Evolutionary conservation across 1,140 invertebrate genomes (phyloP).

Genomic region (Megalopta genalis): DNA sequence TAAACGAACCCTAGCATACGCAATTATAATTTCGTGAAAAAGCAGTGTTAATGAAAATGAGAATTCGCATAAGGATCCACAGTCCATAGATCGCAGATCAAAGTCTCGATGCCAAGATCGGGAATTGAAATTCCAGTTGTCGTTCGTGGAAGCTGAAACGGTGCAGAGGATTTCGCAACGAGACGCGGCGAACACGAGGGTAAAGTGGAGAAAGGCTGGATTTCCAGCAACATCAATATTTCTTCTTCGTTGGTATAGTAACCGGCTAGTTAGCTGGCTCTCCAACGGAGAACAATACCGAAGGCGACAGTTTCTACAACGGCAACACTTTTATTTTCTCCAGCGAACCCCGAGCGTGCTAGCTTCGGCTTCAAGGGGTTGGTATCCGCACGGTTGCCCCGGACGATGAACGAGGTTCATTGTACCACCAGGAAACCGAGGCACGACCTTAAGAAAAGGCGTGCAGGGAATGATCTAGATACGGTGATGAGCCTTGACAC

Average conservation of each 20-base stretch:
- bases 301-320: conserved; percentile 52
- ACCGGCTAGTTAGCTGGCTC: conserved; percentile 34
- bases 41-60: too few species aligned
- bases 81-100: too few species aligned
- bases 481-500: background rate
- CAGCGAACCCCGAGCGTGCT: background rate
- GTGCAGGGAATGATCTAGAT: conserved; percentile 20
- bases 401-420: conserved; percentile 32
- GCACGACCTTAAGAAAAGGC: conserved; percentile 26
- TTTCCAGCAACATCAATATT: conserved; percentile 52
- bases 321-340: conserved; percentile 56
- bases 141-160: too few species aligned
- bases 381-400: background rate
- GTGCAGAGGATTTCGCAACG: too few species aligned
- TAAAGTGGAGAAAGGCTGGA: background rate
- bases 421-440: conserved; percentile 14
- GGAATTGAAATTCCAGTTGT: too few species aligned
- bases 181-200: background rate
- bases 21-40: too few species aligned
- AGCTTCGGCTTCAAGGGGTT: background rate
- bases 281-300: conserved; percentile 39
- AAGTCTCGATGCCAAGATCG: too few species aligned
- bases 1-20: too few species aligned
- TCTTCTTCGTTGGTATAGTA: conserved; percentile 49
- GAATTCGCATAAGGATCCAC: too few species aligned